phyloP scores from a whole-genome alignment of 2,113 vertebrate species.

The Etheostoma spectabile region DNA sequence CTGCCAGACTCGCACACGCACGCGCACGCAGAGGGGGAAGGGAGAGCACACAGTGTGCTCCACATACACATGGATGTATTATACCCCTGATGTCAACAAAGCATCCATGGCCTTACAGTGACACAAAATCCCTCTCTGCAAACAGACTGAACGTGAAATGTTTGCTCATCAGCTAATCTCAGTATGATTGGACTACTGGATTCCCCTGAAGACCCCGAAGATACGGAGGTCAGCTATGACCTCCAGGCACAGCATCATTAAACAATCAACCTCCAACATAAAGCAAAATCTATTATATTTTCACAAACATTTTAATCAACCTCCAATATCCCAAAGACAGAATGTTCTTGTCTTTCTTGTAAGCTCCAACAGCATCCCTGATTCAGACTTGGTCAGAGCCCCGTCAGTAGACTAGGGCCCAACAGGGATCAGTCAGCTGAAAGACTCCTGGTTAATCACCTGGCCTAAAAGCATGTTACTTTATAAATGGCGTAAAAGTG shows the following conservation, averaged over 20 bases:
- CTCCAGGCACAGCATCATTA: conserved; percentile 3
- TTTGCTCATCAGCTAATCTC: conserved; percentile 7
- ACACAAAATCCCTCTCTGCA: conserved; percentile 32
- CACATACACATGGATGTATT: conserved; percentile 12
- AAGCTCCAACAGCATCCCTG: background rate
- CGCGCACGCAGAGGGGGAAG: conserved; percentile 74
- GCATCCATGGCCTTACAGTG: conserved; percentile 47
- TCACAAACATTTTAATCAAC: background rate
- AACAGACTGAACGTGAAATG: background rate
- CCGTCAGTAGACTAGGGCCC: background rate
- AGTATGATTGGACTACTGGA: background rate
- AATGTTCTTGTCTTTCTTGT: background rate
- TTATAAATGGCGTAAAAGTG: background rate
- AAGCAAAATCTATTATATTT: too few relatives aligned
- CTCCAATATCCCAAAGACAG: background rate
- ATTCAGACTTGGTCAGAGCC: background rate
- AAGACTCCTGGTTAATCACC: background rate
- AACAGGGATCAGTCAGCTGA: background rate
- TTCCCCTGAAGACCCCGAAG: background rate
- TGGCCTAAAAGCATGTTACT: background rate
- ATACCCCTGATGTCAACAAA: conserved; percentile 64
- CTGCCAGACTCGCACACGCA: conserved; percentile 80
- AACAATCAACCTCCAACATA: background rate
- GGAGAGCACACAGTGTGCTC: conserved; percentile 50
- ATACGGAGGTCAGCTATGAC: conserved; percentile 16